Percentiles rank a stretch among this genome's conserved stretches.
phyloP scores from a whole-genome alignment of 1,140 invertebrate species.

The Plectrocnemia conspersa region DNA sequence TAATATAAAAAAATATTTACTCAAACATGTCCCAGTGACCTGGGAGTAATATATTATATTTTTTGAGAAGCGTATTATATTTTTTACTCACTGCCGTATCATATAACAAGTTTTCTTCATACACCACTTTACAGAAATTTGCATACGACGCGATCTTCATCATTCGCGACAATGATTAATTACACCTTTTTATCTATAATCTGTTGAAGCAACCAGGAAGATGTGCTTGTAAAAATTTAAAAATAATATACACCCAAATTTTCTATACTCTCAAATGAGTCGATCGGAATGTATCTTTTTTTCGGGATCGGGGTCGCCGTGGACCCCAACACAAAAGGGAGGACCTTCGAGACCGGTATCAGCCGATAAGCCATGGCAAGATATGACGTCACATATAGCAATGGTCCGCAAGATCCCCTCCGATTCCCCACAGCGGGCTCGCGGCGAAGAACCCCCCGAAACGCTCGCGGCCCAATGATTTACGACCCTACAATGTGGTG shows the following conservation, averaged over 20 bases:
- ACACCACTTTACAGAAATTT: constrained; percentile 19
- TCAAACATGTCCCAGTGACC: too few relatives aligned
- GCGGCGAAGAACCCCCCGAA: neutral
- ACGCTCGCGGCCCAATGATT: constrained; percentile 30
- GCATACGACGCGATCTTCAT: constrained; percentile 1
- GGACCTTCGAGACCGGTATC: neutral
- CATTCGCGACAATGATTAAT: constrained; percentile 29
- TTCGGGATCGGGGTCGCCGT: neutral
- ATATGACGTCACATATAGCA: constrained; percentile 13
- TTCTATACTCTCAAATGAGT: neutral
- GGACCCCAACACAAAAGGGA: neutral
- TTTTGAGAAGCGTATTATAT: too few relatives aligned
- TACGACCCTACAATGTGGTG: constrained; percentile 34
- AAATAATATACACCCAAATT: neutral
- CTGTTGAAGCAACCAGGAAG: too few relatives aligned
- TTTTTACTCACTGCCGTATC: constrained; percentile 25
- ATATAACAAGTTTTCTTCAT: constrained; percentile 25
- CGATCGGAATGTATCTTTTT: neutral
- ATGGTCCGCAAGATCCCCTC: constrained; percentile 19
- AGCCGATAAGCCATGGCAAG: constrained; percentile 8
- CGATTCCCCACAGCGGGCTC: constrained; percentile 11
- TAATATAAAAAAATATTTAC: too few relatives aligned
- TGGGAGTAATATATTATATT: too few relatives aligned
- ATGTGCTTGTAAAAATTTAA: too few relatives aligned
- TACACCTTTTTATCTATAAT: constrained; percentile 25